A percentile compares a stretch with the other conserved stretches of the same genome.
These are phyloP conservation scores for Meandrusa payeni DNA, from an alignment of 2,888 invertebrate genomes.

Conservation along the genomic window DNA sequence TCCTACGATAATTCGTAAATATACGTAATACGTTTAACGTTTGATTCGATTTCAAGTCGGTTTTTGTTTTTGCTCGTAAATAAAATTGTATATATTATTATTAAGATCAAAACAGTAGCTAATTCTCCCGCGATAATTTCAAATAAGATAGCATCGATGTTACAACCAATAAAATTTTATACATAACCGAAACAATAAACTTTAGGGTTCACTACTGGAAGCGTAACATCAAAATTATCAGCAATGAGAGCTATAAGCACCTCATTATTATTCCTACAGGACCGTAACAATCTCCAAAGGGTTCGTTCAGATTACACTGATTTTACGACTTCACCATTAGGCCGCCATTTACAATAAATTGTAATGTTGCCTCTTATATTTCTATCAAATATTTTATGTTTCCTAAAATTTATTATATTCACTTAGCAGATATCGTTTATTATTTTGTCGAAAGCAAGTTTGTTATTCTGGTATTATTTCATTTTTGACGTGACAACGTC, in stretches of 20 bases:
- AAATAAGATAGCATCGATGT: neutral
- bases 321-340: constrained; percentile 41
- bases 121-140: too few relatives aligned
- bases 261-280: constrained; percentile 51
- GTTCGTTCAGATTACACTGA: constrained; percentile 49
- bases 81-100: too few relatives aligned
- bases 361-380: constrained; percentile 17
- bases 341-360: constrained; percentile 33
- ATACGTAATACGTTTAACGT: too few relatives aligned
- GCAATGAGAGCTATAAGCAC: constrained; percentile 33
- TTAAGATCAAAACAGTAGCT: too few relatives aligned
- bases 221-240: constrained; percentile 24
- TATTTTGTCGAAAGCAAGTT: too few relatives aligned
- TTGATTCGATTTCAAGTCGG: too few relatives aligned
- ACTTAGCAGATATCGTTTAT: too few relatives aligned
- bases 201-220: neutral
- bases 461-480: too few relatives aligned
- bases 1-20: too few relatives aligned
- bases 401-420: too few relatives aligned
- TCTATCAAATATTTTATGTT: constrained; percentile 12
- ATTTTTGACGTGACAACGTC: too few relatives aligned
- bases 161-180: constrained; percentile 1
- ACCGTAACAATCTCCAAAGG: constrained; percentile 44
- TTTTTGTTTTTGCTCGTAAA: too few relatives aligned
- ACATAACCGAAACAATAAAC: constrained; percentile 4